These are phyloP conservation scores for Marisa cornuarietis DNA, from an alignment of 1,140 invertebrate genomes.

Conservation along the genomic window DNA sequence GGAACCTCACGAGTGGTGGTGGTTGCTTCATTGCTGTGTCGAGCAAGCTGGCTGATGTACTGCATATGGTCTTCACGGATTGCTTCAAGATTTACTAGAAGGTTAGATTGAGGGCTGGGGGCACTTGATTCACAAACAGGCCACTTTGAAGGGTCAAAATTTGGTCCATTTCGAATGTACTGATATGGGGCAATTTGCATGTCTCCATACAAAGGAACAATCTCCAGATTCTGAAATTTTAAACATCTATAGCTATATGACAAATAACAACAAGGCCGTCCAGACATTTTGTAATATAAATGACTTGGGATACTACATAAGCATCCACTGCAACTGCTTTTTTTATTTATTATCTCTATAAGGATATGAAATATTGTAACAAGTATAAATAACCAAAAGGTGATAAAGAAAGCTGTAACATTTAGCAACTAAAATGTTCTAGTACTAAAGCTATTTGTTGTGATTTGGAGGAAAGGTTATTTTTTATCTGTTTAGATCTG, in stretches of 20 bases:
- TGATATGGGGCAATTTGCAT: slow-evolving; percentile 99
- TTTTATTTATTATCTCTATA: too few relatives aligned
- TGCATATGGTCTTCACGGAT: slow-evolving; percentile 97
- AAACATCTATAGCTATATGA: neutral
- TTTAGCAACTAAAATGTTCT: too few relatives aligned
- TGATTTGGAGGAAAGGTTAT: too few relatives aligned
- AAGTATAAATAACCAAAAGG: too few relatives aligned
- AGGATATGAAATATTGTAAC: too few relatives aligned
- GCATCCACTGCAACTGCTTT: too few relatives aligned
- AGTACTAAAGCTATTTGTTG: too few relatives aligned
- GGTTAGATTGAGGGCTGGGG: slow-evolving; percentile 88
- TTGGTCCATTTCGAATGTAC: slow-evolving; percentile 94
- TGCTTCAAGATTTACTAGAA: slow-evolving; percentile 93
- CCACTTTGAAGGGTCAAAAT: slow-evolving; percentile 94
- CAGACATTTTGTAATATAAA: too few relatives aligned
- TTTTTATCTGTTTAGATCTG: too few relatives aligned
- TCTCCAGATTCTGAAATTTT: slow-evolving; percentile 79
- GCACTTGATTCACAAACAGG: slow-evolving; percentile 74
- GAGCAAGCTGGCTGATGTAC: slow-evolving; percentile 95
- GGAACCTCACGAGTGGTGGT: slow-evolving; percentile 73
- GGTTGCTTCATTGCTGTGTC: slow-evolving; percentile 90
- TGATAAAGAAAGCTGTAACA: too few relatives aligned
- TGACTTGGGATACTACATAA: too few relatives aligned
- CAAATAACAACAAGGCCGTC: neutral
- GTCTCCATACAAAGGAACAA: slow-evolving; percentile 98